A percentile compares a stretch with the other conserved stretches of the same genome.
phyloP scores from a whole-genome alignment of 35 echinoderm and acorn worm species.

The Heliocidaris erythrogramma region DNA sequence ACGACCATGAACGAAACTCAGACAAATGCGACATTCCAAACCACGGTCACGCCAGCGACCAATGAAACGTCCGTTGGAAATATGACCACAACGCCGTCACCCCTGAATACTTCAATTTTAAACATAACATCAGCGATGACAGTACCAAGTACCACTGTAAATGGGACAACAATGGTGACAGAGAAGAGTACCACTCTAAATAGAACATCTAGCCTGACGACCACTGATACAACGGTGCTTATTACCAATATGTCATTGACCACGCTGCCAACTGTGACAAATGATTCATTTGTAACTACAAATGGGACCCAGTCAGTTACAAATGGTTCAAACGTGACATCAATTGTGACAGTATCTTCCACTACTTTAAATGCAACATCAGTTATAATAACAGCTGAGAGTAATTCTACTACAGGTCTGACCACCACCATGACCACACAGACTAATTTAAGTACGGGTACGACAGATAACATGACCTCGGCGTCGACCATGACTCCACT shows the following conservation, averaged over 20 bases:
- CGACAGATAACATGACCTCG: not conserved
- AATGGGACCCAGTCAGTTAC: too few species aligned
- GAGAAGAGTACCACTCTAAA: too few species aligned
- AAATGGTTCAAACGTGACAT: too few species aligned
- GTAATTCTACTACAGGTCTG: not conserved
- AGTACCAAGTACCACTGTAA: not conserved
- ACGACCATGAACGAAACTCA: not conserved
- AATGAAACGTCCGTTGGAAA: constrained; percentile 10
- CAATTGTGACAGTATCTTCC: too few species aligned
- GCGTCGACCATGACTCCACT: not conserved
- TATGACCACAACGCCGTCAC: not conserved
- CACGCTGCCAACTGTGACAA: not conserved
- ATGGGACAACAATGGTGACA: too few species aligned
- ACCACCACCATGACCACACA: not conserved
- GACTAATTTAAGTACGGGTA: not conserved
- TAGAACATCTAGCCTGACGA: too few species aligned
- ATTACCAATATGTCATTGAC: not conserved
- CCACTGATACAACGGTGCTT: too few species aligned
- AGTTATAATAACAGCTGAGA: not conserved
- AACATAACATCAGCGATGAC: not conserved
- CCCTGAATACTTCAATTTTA: not conserved
- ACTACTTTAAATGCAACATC: not conserved
- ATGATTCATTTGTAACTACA: not conserved
- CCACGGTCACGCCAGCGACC: not conserved
- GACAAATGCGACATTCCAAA: not conserved